These are phyloP conservation scores for Desoria tigrina DNA, from an alignment of 2,888 invertebrate genomes.

Conservation along the genomic window DNA sequence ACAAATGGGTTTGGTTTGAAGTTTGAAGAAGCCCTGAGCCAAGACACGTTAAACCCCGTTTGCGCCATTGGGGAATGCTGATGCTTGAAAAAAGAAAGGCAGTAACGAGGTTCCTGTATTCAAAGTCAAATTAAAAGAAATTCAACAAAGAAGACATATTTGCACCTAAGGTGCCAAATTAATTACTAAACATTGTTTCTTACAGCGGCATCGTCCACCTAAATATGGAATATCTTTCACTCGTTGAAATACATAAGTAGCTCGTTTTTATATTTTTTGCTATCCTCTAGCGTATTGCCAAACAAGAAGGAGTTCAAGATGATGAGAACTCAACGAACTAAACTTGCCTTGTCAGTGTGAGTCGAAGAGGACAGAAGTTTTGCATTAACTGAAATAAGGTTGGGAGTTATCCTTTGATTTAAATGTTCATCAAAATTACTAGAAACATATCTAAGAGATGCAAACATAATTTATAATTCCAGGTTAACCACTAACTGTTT, in stretches of 20 bases:
- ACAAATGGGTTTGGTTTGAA: conserved; percentile 8
- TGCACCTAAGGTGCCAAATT: conserved; percentile 23
- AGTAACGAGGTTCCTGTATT: not conserved
- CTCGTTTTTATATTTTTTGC: too few relatives aligned
- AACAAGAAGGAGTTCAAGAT: too few relatives aligned
- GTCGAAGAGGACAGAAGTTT: conserved; percentile 10
- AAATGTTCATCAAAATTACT: conserved; percentile 10
- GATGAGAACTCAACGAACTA: too few relatives aligned
- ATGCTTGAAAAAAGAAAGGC: not conserved
- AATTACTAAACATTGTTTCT: conserved; percentile 20
- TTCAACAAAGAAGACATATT: conserved; percentile 11
- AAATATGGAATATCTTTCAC: not conserved
- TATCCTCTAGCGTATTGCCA: too few relatives aligned
- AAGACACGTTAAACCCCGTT: too few relatives aligned
- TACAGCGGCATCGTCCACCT: not conserved
- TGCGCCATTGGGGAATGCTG: not conserved
- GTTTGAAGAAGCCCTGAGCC: not conserved
- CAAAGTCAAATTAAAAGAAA: conserved; percentile 1
- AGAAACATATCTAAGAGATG: not conserved
- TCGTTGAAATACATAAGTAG: too few relatives aligned
- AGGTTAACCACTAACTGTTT: conserved; percentile 11
- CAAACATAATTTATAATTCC: conserved; percentile 20
- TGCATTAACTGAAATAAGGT: too few relatives aligned
- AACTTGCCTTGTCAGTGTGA: conserved; percentile 1
- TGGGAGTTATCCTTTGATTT: conserved; percentile 8